Evolutionary conservation across 2,113 vertebrate species (phyloP).

Genomic region (Cryptoleucopteryx plumbea): DNA sequence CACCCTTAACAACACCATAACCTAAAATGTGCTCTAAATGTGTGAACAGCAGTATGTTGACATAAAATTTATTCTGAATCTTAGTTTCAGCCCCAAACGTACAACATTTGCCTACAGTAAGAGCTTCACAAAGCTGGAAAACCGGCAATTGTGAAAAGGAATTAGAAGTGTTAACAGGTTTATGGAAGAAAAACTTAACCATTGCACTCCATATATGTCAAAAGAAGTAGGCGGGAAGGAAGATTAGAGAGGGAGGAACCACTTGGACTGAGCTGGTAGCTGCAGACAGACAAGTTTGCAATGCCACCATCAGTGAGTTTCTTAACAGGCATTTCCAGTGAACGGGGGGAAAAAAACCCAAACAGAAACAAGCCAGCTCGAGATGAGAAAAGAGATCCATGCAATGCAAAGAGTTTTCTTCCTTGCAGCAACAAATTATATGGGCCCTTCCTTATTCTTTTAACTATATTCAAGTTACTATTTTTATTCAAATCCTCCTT

Average conservation of each 20-base stretch:
- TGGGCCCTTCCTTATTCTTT: background rate
- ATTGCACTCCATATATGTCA: background rate
- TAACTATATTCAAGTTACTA: background rate
- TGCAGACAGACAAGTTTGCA: background rate
- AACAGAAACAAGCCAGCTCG: background rate
- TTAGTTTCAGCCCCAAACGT: background rate
- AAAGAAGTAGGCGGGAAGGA: background rate
- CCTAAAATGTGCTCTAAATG: background rate
- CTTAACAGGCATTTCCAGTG: background rate
- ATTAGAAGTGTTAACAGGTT: slow-evolving; percentile 19
- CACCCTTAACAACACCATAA: background rate
- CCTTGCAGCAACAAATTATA: background rate
- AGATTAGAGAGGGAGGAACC: background rate
- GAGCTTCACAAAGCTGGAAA: slow-evolving; percentile 7
- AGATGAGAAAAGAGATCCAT: background rate
- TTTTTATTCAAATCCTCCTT: background rate
- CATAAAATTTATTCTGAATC: background rate
- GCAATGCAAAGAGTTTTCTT: background rate
- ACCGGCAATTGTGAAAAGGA: slow-evolving; percentile 33
- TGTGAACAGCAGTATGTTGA: background rate
- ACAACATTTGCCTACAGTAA: slow-evolving; percentile 21
- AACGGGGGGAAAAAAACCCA: rapidly evolving
- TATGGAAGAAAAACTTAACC: background rate
- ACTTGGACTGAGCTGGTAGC: background rate
- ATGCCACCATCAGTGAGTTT: background rate